These are phyloP conservation scores for Agrilus mali DNA, from an alignment of 2,888 invertebrate genomes.

Conservation along the genomic window DNA sequence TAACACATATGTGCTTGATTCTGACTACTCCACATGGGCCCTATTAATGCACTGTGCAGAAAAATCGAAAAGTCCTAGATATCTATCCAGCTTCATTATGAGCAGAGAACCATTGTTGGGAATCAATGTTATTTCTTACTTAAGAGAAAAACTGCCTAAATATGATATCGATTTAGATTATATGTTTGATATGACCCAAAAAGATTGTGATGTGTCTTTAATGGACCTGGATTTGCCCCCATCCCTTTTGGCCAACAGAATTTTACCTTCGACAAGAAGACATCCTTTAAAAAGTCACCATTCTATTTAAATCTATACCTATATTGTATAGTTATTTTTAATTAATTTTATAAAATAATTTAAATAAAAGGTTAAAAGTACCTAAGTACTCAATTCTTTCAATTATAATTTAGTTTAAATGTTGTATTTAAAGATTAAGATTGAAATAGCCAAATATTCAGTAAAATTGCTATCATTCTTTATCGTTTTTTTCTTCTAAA, in stretches of 20 bases:
- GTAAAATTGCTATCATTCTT: too few relatives aligned
- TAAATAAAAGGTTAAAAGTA: too few relatives aligned
- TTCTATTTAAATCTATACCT: conserved; percentile 1
- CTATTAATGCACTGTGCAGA: conserved; percentile 78
- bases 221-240: conserved; percentile 27
- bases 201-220: conserved; percentile 42
- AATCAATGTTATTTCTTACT: conserved; percentile 58
- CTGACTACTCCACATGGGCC: conserved; percentile 74
- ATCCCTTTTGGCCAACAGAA: conserved; percentile 21
- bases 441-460: too few relatives aligned
- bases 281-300: conserved; percentile 38
- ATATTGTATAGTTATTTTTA: too few relatives aligned
- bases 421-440: too few relatives aligned
- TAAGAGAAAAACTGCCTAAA: conserved; percentile 63
- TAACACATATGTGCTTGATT: conserved; percentile 76
- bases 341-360: too few relatives aligned
- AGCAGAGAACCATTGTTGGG: conserved; percentile 48
- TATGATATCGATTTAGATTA: conserved; percentile 78
- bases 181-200: conserved; percentile 71
- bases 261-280: conserved; percentile 23
- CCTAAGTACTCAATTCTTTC: too few relatives aligned
- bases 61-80: conserved; percentile 62
- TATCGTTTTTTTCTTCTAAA: too few relatives aligned
- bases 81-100: conserved; percentile 71
- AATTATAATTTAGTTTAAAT: too few relatives aligned